Conservation (phyloP, 2,888 invertebrate species). For the Sesia apiformis region DNA sequence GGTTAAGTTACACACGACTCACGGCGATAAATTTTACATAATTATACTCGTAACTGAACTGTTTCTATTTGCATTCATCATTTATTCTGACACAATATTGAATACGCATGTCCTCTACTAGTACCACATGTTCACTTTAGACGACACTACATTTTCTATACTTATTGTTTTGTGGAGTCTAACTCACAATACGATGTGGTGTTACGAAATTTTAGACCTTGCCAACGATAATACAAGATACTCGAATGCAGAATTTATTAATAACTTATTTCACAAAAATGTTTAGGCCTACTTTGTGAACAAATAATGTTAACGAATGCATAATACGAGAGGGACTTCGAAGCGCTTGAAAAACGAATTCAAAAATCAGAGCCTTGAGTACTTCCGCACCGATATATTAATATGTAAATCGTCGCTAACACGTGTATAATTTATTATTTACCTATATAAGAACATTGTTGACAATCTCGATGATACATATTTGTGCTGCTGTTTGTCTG, state of each 20-base stretch:
- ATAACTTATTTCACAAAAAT: constrained; percentile 19
- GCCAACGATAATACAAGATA: constrained; percentile 16
- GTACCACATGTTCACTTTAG: constrained; percentile 4
- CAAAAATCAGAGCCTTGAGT: background rate
- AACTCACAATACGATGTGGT: constrained; percentile 24
- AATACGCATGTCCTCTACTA: too few species aligned
- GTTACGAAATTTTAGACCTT: constrained; percentile 22
- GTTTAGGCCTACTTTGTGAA: constrained; percentile 41
- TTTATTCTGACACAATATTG: too few species aligned
- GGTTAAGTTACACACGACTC: too few species aligned
- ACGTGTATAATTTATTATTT: constrained; percentile 49
- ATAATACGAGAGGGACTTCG: background rate
- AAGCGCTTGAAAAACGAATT: background rate
- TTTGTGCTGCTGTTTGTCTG: constrained; percentile 27
- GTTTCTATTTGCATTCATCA: too few species aligned
- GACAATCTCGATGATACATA: constrained; percentile 49
- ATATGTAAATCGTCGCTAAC: constrained; percentile 23
- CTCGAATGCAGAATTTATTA: constrained; percentile 15
- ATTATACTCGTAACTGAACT: too few species aligned
- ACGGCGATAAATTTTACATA: too few species aligned
- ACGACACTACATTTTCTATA: constrained; percentile 23
- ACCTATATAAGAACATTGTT: constrained; percentile 48
- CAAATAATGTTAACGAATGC: constrained; percentile 7
- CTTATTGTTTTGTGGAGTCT: constrained; percentile 36
- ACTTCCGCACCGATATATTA: background rate